Evolutionary conservation across 2,113 vertebrate genomes (phyloP), one percentile per base, ranked within the genome.

Genomic region (Gracilinanus agilis): DNA sequence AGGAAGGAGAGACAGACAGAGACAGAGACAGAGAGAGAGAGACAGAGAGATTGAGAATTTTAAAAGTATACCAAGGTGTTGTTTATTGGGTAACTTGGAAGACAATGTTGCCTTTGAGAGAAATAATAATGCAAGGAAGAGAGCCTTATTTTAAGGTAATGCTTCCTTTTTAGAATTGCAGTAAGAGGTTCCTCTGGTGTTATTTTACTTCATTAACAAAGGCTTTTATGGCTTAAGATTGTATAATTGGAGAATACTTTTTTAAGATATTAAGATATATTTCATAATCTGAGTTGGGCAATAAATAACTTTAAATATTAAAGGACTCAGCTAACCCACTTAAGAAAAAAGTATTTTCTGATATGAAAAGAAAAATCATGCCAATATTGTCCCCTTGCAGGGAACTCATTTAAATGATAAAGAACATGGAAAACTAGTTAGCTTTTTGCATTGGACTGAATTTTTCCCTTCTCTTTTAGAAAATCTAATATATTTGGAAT

Each of bases 391-490:
- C 34, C 67, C 16, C 67, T 83, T 83, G n/a, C 16, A 83, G 67
- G n/a, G n/a, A 83, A 83, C 67, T 83, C n/a, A 83, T 83, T 83
- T 83, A 83, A 83, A 83, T 83, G 67, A 40, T 83, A 83, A 83
- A 83, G 67, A 40, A 83, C 67, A 83, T 40, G 67, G n/a, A 83
- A 83, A 83, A 83, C 67, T 83, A 83, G 67, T 40, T 83, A 83
- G n/a, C n/a, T 40, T 83, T 83, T 83, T 83, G 67, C 23, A 23
- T 40, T 83, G 67, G n/a, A 40, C 19, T 83, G 21, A 83, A 83
- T 19, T 21, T 34, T 83, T 21, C 13, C 67, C 29, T 75, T 75
- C 16, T 75, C 34, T 75, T 75, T 40, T 40, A 83, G 6, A 40
- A 83, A 34, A 29, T 34, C 3, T 67, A 67, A 34, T 67, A 67